These are phyloP conservation scores for Ricordea florida DNA, from an alignment of 92 coral and sea anemone species.

Conservation along the genomic window DNA sequence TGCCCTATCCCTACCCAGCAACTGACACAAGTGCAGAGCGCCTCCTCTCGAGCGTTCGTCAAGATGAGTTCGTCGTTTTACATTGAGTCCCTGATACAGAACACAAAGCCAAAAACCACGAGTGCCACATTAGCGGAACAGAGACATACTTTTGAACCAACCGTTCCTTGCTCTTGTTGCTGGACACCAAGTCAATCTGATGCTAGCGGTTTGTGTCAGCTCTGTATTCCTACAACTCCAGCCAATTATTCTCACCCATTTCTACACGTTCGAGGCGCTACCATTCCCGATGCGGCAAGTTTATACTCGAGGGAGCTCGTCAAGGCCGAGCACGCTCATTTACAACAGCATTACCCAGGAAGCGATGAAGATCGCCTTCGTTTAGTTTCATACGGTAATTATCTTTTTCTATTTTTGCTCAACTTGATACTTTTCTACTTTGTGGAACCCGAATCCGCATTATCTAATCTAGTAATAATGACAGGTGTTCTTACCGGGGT, in stretches of 20 bases:
- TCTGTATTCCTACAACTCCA: constrained; percentile 87
- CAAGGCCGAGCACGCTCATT: constrained; percentile 78
- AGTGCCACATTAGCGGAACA: constrained; percentile 66
- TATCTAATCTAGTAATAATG: constrained; percentile 4
- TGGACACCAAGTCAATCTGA: constrained; percentile 98
- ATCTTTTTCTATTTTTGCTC: constrained; percentile 9
- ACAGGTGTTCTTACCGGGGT: constrained; percentile 23
- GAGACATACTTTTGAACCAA: constrained; percentile 74
- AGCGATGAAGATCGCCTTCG: constrained; percentile 80
- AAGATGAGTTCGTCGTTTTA: constrained; percentile 92
- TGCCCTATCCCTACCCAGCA: constrained; percentile 41
- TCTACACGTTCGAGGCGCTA: constrained; percentile 90
- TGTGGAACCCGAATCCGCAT: constrained; percentile 12
- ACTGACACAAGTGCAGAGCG: constrained; percentile 45
- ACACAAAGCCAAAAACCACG: constrained; percentile 74
- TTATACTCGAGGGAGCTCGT: constrained; percentile 73
- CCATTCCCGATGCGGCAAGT: constrained; percentile 70
- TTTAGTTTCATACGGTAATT: constrained; percentile 92
- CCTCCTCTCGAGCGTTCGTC: constrained; percentile 34
- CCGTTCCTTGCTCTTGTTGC: constrained; percentile 95
- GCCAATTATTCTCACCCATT: constrained; percentile 79
- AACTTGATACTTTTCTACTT: constrained; percentile 2
- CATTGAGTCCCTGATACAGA: constrained; percentile 97
- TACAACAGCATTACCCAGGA: constrained; percentile 80
- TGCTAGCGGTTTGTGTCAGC: constrained; percentile 86